These are phyloP conservation scores for Epinotia ramella DNA, from an alignment of 2,888 invertebrate species.

Conservation along the genomic window DNA sequence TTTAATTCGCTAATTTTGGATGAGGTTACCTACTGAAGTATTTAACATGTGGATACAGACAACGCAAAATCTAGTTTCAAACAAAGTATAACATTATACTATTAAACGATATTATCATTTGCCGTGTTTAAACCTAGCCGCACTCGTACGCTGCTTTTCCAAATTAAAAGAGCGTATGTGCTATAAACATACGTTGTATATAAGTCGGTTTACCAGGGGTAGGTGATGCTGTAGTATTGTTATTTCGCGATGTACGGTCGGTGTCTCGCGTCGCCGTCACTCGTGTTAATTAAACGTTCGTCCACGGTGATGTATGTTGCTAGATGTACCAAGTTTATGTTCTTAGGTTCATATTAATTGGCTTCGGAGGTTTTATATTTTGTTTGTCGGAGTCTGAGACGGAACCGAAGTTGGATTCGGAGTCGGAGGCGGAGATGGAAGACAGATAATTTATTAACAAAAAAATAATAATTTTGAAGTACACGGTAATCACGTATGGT, in stretches of 20 bases:
- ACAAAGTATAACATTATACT: constrained; percentile 3
- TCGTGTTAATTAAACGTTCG: constrained; percentile 83
- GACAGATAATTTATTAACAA: no score
- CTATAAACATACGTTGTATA: neutral
- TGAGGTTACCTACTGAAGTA: no score
- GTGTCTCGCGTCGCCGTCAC: constrained; percentile 73
- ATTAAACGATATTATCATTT: constrained; percentile 33
- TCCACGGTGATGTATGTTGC: constrained; percentile 51
- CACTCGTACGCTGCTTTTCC: constrained; percentile 54
- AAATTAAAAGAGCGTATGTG: neutral
- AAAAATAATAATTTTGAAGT: no score
- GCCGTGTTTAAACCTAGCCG: constrained; percentile 59
- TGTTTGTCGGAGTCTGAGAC: no score
- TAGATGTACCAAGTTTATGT: constrained; percentile 55
- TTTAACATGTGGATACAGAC: no score
- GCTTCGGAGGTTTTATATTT: no score
- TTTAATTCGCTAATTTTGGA: no score
- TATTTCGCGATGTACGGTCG: constrained; percentile 53
- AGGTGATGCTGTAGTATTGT: constrained; percentile 52
- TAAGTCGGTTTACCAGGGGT: neutral
- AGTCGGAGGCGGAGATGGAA: no score
- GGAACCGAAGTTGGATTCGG: no score
- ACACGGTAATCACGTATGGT: no score
- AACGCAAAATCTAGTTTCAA: neutral
- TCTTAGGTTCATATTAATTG: no score